Percentiles rank a stretch among this genome's conserved stretches.
Evolutionary conservation across 2,888 invertebrate species (phyloP).

Genomic region (Linnaemya vulpina): DNA sequence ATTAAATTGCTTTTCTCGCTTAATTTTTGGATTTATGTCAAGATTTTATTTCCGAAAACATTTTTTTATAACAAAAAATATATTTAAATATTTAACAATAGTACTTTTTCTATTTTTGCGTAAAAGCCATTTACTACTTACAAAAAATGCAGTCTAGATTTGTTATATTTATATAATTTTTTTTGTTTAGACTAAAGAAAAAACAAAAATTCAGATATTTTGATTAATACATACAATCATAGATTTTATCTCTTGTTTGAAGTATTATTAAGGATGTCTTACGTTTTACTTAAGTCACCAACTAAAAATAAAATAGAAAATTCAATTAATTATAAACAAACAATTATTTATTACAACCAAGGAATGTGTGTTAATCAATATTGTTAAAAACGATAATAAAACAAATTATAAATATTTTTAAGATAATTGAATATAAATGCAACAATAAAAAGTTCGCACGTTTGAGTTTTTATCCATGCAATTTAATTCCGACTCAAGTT

Average conservation of each 20-base stretch:
- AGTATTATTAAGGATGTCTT: conserved; percentile 44
- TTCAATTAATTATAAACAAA: conserved; percentile 40
- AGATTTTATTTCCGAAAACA: conserved; percentile 19
- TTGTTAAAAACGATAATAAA: conserved; percentile 1
- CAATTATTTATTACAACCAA: conserved; percentile 8
- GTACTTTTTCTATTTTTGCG: conserved; percentile 32
- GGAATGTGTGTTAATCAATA: background rate
- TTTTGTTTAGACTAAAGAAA: conserved; percentile 9
- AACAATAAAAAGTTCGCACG: background rate
- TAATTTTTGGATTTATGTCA: background rate
- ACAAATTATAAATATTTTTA: background rate
- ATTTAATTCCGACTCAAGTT: no score
- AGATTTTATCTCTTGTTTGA: conserved; percentile 39
- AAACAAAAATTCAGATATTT: conserved; percentile 7
- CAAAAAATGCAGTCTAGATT: conserved; percentile 62
- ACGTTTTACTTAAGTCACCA: conserved; percentile 67
- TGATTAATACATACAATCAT: conserved; percentile 49
- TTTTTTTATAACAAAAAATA: conserved; percentile 30
- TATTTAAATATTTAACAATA: conserved; percentile 21
- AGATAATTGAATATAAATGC: background rate
- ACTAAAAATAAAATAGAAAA: conserved; percentile 65
- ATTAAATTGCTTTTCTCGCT: background rate
- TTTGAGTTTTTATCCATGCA: background rate
- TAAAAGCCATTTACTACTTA: conserved; percentile 55
- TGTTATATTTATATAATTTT: conserved; percentile 13